Conservation (phyloP, 2,113 vertebrate species). For the Argyrosomus japonicus region DNA sequence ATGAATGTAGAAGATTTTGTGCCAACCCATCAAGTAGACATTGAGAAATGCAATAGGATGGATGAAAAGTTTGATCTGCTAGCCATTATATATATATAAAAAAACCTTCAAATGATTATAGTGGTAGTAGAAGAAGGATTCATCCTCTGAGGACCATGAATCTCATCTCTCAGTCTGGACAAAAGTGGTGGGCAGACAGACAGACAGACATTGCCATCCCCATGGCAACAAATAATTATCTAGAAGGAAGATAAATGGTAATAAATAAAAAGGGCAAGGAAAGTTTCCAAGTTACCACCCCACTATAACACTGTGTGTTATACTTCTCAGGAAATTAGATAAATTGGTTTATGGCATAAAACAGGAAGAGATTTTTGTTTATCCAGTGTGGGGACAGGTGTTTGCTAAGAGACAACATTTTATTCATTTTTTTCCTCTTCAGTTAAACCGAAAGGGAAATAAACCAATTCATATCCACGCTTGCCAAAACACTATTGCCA, state of each 20-base stretch:
- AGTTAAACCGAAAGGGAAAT: neutral
- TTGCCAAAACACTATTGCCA: neutral
- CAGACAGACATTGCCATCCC: neutral
- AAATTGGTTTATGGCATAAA: conserved; percentile 32
- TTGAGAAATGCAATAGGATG: neutral
- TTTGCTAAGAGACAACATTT: neutral
- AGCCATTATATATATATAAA: no score
- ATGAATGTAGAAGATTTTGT: neutral
- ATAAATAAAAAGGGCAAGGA: neutral
- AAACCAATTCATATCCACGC: neutral
- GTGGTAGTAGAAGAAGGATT: neutral
- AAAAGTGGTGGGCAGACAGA: neutral
- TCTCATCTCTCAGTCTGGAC: neutral
- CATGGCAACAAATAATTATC: neutral
- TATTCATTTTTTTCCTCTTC: neutral
- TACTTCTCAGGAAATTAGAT: conserved; percentile 24
- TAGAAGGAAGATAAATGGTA: neutral
- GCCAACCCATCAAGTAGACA: neutral
- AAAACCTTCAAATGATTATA: neutral
- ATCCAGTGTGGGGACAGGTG: conserved; percentile 1
- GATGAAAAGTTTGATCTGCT: neutral
- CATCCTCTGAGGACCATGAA: neutral
- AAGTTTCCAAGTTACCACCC: neutral
- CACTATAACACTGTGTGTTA: neutral
- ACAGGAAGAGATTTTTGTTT: conserved; percentile 13